Conservation (phyloP, 2,113 vertebrate species). For the human (Homo sapiens) region DNA sequence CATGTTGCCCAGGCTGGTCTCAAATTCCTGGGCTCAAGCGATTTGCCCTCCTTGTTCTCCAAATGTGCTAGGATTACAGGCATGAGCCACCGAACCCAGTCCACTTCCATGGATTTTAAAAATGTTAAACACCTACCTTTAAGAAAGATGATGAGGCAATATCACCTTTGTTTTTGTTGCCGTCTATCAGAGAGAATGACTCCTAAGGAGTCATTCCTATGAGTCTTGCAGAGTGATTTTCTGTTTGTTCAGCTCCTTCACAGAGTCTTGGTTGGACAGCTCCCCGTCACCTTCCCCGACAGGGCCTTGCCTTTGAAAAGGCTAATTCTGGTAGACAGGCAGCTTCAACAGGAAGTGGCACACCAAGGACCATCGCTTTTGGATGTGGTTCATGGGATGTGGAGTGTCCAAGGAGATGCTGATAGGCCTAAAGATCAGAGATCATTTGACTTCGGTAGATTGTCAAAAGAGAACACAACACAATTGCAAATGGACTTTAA, state of each 20-base stretch:
- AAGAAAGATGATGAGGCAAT: not conserved
- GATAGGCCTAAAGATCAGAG: not conserved
- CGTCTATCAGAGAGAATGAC: not conserved
- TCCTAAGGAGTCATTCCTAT: not conserved
- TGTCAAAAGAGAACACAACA: not conserved
- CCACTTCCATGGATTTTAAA: no score
- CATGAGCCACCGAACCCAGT: no score
- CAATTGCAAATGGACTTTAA: not conserved
- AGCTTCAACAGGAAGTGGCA: not conserved
- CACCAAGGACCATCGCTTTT: not conserved
- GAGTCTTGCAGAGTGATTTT: not conserved
- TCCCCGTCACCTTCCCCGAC: not conserved
- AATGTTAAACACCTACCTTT: not conserved
- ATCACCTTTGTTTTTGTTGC: not conserved
- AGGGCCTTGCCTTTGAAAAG: not conserved
- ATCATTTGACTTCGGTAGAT: not conserved
- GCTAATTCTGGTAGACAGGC: not conserved
- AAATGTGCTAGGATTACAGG: no score
- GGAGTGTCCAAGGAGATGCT: not conserved
- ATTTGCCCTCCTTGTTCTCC: no score
- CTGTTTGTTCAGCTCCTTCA: not conserved
- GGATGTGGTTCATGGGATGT: not conserved
- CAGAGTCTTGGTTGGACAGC: constrained; percentile 51
- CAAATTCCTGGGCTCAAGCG: no score
- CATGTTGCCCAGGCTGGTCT: no score